These are phyloP conservation scores for Bemisia tabaci DNA, from an alignment of 1,140 invertebrate genomes.

Conservation along the genomic window DNA sequence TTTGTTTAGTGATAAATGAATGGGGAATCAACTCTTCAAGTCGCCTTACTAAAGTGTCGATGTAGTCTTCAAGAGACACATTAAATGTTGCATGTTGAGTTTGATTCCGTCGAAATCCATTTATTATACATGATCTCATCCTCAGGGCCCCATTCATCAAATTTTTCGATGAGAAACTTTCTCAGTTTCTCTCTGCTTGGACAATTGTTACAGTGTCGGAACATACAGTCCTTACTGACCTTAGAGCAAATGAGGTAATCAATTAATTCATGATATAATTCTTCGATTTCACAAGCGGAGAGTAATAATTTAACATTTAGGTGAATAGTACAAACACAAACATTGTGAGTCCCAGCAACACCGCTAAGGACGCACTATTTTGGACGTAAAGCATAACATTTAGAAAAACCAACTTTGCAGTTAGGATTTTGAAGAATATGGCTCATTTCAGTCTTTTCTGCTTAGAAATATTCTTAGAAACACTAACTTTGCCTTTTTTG, in stretches of 20 bases:
- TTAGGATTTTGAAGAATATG: not conserved
- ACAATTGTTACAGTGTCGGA: not conserved
- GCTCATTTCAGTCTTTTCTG: not conserved
- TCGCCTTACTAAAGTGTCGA: not conserved
- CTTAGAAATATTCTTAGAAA: not conserved
- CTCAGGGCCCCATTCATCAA: not conserved
- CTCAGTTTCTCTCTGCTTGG: not conserved
- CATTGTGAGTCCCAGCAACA: not conserved
- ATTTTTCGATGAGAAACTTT: not conserved
- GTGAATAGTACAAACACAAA: not conserved
- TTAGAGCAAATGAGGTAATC: not conserved
- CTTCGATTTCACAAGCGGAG: not conserved
- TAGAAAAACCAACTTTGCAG: not conserved
- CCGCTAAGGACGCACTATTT: not conserved
- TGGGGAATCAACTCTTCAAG: not conserved
- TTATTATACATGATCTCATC: not conserved
- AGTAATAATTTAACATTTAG: not conserved
- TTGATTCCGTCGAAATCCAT: not conserved
- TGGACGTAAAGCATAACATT: not conserved
- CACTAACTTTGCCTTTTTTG: not conserved
- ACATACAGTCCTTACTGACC: not conserved
- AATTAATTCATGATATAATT: not conserved
- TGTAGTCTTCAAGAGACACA: not conserved
- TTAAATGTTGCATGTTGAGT: not conserved
- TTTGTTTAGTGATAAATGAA: not conserved